Evolutionary conservation across 2,113 vertebrate species (phyloP), one percentile per base, ranked within the genome.

Genomic region (Alosa alosa): DNA sequence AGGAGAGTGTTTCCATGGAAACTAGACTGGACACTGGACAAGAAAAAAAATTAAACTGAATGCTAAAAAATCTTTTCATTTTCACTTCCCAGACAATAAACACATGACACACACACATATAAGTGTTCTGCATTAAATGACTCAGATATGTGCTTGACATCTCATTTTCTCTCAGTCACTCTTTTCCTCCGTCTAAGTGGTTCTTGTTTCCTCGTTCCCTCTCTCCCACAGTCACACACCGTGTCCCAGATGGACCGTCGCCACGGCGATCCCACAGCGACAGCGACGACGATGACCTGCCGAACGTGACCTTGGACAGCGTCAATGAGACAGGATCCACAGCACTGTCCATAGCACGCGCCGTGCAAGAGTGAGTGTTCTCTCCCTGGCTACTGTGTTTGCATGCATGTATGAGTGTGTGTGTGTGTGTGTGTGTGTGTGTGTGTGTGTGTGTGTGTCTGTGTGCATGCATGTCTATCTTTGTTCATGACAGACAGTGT

Each of bases 311-410:
- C 94, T 95, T 97, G 96, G 96, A 97, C 96, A 96, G 97, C 90
- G 96, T 97, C 94, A 97, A 97, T 93, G 96, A 97, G 93, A 97
- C 96, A 89, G 97, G 97, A 93, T 97, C 96, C 85, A 97, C 96
- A 31, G 96, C 96, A 88, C 95, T 97, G 92, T 97, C 96, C 91
- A 97, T 97, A 94, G 96, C 96, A 90, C 95, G 97, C 94, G 96
- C 96, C 90, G 96, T 97, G 85, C 96, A 97, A 95, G 96, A 97
- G 96, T 97, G 94, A 96, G 96, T 97, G 95, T 36, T 36, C 4
- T 41, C 60, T n/a, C 18, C 22, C 47, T 49, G 11, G 6, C 50
- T 5, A 46, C 31, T 50, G 17, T 72, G 25, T 72, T 25, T 72
- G n/a, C 36, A 2, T 72, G 64, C 36, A 25, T 36, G 64, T 72